These are phyloP conservation scores for Podabrus alpinus DNA, from an alignment of 2,888 invertebrate species.

Conservation along the genomic window DNA sequence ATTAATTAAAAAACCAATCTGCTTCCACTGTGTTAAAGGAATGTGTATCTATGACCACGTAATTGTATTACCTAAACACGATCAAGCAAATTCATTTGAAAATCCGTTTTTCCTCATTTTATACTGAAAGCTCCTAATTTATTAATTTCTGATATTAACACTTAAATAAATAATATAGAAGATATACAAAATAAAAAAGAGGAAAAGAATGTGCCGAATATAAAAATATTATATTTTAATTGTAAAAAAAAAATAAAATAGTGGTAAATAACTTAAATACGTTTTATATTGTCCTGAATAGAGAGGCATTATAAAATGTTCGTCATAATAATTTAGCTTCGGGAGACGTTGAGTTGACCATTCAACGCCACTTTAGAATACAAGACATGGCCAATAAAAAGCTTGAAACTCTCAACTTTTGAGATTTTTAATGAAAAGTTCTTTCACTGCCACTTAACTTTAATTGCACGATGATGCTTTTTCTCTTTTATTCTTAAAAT, in stretches of 20 bases:
- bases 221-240: neutral
- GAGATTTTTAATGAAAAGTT: slow-evolving; percentile 48
- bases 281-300: slow-evolving; percentile 15
- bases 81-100: neutral
- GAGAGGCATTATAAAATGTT: slow-evolving; percentile 18
- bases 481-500: slow-evolving; percentile 30
- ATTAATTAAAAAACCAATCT: neutral
- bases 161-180: neutral
- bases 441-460: slow-evolving; percentile 47
- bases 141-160: neutral
- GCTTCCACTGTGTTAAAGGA: neutral
- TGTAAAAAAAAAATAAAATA: slow-evolving; percentile 1
- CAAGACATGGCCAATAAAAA: slow-evolving; percentile 43
- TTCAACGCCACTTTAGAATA: slow-evolving; percentile 37
- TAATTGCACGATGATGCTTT: slow-evolving; percentile 45
- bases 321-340: slow-evolving; percentile 27
- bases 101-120: neutral
- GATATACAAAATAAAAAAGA: neutral
- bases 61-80: neutral
- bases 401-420: slow-evolving; percentile 42
- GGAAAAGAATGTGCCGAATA: neutral
- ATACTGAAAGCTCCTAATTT: neutral
- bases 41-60: neutral
- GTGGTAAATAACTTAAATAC: slow-evolving; percentile 7
- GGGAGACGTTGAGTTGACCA: slow-evolving; percentile 31